Conservation (phyloP, 2,797 vertebrate genomes). For the Coluber constrictor region DNA sequence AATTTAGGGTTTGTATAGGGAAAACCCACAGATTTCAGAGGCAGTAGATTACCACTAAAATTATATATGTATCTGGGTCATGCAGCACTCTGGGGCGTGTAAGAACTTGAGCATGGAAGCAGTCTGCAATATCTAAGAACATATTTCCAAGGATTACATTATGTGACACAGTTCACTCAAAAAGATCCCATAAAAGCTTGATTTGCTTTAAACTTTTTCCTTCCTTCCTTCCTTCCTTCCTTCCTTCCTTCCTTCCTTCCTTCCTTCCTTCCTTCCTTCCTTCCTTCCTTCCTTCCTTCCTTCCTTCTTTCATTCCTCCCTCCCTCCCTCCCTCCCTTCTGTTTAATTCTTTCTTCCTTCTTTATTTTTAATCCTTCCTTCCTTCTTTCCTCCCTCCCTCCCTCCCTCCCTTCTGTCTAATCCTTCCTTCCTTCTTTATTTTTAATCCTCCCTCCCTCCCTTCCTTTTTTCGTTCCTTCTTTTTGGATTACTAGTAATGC, state of each 20-base stretch:
- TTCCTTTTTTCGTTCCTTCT: no score
- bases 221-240: not conserved
- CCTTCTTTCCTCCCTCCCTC: no score
- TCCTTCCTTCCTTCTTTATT: no score
- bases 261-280: not conserved
- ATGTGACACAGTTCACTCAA: not conserved
- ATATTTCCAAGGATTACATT: not conserved
- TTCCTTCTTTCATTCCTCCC: not conserved
- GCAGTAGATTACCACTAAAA: not conserved
- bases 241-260: not conserved
- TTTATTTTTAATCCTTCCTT: no score
- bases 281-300: not conserved
- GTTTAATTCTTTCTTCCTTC: not conserved
- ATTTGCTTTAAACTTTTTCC: not conserved
- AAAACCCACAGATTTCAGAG: not conserved
- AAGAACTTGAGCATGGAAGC: not conserved
- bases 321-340: no score
- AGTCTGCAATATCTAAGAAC: not conserved
- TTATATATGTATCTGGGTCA: not conserved
- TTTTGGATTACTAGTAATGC: not conserved
- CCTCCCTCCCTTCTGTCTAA: no score
- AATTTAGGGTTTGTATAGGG: not conserved
- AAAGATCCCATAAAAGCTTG: not conserved
- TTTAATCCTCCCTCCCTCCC: no score
- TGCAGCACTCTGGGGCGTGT: not conserved